A percentile compares a stretch with the other conserved stretches of the same genome.
Conservation (phyloP, 2,888 invertebrate species). For the Standfussiana lucernea region DNA sequence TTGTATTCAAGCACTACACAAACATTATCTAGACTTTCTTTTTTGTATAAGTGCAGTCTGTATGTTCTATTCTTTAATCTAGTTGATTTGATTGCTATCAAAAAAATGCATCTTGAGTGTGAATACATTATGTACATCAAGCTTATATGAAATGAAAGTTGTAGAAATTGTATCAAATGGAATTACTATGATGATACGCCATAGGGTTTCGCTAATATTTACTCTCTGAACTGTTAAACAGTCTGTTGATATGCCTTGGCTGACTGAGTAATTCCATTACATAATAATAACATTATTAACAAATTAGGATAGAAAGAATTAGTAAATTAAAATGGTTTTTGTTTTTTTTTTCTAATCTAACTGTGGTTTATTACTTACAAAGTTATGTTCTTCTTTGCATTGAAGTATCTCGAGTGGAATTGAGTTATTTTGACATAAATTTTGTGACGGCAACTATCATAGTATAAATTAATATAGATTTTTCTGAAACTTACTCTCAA, state of each 20-base stretch:
- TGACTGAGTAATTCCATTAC: conserved; percentile 83
- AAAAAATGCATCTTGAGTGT: not conserved
- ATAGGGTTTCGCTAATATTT: conserved; percentile 86
- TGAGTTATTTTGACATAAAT: not conserved
- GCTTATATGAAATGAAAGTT: not conserved
- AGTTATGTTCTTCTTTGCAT: not conserved
- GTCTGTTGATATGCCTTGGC: conserved; percentile 88
- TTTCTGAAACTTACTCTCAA: not conserved
- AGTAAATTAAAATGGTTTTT: not conserved
- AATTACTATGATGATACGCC: conserved; percentile 85
- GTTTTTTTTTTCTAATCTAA: not conserved
- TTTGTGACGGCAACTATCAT: too few species aligned
- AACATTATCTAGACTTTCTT: not conserved
- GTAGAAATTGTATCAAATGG: conserved; percentile 22
- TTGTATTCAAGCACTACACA: not conserved
- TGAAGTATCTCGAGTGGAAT: not conserved
- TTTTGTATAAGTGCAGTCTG: not conserved
- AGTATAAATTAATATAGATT: too few species aligned
- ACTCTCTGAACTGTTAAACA: conserved; percentile 78
- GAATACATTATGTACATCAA: conserved; percentile 15
- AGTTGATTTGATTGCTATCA: not conserved
- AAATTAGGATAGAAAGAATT: not conserved
- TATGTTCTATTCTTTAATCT: not conserved
- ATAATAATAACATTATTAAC: conserved; percentile 1
- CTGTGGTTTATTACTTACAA: not conserved